phyloP scores from a whole-genome alignment of 2,797 vertebrate genomes.

The Hylomyscus alleni region DNA sequence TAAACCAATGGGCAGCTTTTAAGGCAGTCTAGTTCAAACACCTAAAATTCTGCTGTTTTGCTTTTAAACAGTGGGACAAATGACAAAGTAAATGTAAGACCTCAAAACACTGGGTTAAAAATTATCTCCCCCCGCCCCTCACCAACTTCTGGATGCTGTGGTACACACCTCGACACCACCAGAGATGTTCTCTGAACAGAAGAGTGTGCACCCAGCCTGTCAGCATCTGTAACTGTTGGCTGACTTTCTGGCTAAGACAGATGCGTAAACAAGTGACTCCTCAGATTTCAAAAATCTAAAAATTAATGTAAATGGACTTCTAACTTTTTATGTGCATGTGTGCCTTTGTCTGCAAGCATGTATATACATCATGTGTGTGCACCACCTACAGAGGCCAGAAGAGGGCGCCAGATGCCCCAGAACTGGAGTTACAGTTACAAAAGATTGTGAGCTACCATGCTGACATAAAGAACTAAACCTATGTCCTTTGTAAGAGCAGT shows the following conservation, averaged over 20 bases:
- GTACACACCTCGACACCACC: background rate
- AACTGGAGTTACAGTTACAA: background rate
- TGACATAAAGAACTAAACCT: background rate
- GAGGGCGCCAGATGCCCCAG: background rate
- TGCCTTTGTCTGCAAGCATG: background rate
- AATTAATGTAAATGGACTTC: background rate
- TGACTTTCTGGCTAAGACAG: slow-evolving; percentile 15
- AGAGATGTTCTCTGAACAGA: background rate
- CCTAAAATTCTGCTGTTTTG: slow-evolving; percentile 17
- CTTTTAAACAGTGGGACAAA: slow-evolving; percentile 13
- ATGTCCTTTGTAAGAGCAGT: background rate
- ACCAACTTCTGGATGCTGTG: background rate
- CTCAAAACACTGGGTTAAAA: background rate
- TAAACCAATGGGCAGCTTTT: background rate
- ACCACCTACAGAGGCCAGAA: background rate
- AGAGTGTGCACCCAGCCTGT: background rate
- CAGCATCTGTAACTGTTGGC: background rate
- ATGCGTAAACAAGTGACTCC: background rate
- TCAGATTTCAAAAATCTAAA: slow-evolving; percentile 46
- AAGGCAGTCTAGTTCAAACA: background rate
- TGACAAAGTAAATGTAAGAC: background rate
- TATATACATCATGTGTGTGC: background rate
- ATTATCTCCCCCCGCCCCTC: background rate
- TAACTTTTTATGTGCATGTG: background rate
- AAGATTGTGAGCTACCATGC: background rate